Percentiles rank a stretch among this genome's conserved stretches.
Conservation (phyloP, 1,140 invertebrate genomes). For the Rhyzopertha dominica region DNA sequence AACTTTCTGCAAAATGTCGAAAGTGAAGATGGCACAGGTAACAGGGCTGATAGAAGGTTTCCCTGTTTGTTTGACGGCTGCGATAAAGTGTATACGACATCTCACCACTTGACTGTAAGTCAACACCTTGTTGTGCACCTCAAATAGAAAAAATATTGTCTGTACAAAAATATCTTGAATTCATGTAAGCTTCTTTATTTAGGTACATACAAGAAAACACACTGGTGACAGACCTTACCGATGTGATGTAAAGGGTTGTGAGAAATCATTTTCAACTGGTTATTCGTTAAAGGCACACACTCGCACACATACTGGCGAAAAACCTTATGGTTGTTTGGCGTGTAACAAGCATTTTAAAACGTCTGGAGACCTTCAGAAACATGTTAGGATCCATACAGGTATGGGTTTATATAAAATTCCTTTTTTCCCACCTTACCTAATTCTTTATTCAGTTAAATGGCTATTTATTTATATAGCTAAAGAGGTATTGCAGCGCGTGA, state of each 20-base stretch:
- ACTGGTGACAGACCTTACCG: slow-evolving; percentile 59
- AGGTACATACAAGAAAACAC: slow-evolving; percentile 64
- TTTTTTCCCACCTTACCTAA: too few relatives aligned
- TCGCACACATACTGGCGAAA: slow-evolving; percentile 65
- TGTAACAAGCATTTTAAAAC: slow-evolving; percentile 64
- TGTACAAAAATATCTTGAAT: slow-evolving; percentile 15
- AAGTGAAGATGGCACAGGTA: slow-evolving; percentile 3
- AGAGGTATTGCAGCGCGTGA: too few relatives aligned
- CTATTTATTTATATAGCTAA: too few relatives aligned
- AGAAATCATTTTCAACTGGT: slow-evolving; percentile 63
- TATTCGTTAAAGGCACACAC: slow-evolving; percentile 65
- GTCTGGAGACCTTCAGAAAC: slow-evolving; percentile 66
- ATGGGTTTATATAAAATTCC: too few relatives aligned
- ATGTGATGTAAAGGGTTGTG: slow-evolving; percentile 55
- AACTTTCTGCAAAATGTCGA: slow-evolving; percentile 4
- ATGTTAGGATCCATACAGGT: slow-evolving; percentile 66
- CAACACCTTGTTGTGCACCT: too few relatives aligned
- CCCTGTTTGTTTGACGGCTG: slow-evolving; percentile 50
- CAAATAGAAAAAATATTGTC: slow-evolving; percentile 1
- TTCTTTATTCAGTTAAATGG: too few relatives aligned
- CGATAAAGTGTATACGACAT: slow-evolving; percentile 52
- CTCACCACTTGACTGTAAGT: slow-evolving; percentile 53
- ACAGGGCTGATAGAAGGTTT: slow-evolving; percentile 24
- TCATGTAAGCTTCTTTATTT: slow-evolving; percentile 26
- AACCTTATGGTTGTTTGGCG: slow-evolving; percentile 59